A percentile compares a stretch with the other conserved stretches of the same genome.
These are phyloP conservation scores for Lepilemur ruficaudatus DNA, from an alignment of 2,797 vertebrate species.

Conservation along the genomic window DNA sequence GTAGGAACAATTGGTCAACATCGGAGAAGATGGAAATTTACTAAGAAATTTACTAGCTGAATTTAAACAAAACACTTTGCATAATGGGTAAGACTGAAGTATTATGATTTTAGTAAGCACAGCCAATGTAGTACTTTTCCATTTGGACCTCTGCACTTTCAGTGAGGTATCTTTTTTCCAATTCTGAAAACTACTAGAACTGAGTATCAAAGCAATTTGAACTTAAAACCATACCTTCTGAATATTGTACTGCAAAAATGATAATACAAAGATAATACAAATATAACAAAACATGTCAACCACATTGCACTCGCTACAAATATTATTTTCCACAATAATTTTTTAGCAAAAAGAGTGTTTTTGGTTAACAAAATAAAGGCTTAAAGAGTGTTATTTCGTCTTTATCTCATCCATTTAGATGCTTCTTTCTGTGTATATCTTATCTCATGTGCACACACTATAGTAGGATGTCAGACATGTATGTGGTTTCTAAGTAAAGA, in stretches of 20 bases:
- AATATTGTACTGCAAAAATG: not conserved
- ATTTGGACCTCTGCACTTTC: not conserved
- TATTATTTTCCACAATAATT: not conserved
- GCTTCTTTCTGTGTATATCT: not conserved
- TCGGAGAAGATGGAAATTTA: not conserved
- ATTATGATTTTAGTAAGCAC: not conserved
- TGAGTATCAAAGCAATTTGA: not conserved
- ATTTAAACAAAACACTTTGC: not conserved
- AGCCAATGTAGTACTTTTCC: not conserved
- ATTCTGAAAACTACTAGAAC: not conserved
- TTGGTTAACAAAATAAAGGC: not conserved
- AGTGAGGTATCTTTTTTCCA: not conserved
- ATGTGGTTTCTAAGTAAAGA: not conserved
- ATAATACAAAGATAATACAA: not conserved
- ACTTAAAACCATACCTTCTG: not conserved
- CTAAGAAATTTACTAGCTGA: not conserved
- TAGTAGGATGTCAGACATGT: not conserved
- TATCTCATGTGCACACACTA: not conserved
- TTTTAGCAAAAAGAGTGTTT: not conserved
- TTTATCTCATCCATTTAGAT: not conserved
- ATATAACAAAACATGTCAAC: not conserved
- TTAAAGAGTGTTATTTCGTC: not conserved
- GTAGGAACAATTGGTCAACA: not conserved
- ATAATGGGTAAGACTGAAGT: not conserved
- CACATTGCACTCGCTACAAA: not conserved